Percentiles rank a stretch among this genome's conserved stretches.
Conservation (phyloP, 2,888 invertebrate genomes). For the Drosophila neonasuta region DNA sequence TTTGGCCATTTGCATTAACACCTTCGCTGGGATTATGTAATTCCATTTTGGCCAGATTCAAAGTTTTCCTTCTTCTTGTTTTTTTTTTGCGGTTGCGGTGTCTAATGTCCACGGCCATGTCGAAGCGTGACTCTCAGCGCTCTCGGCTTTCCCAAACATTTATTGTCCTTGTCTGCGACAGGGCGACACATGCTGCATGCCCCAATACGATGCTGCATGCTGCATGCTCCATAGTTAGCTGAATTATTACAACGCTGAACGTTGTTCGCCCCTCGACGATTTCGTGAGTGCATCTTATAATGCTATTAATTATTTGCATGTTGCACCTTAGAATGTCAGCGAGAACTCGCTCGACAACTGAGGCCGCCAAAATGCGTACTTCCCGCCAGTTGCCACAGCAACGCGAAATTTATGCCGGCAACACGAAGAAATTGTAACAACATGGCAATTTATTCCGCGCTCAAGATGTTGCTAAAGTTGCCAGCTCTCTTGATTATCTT, state of each 20-base stretch:
- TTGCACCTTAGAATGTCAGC: conserved; percentile 80
- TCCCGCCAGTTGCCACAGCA: conserved; percentile 20
- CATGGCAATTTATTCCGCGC: conserved; percentile 73
- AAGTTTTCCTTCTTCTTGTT: neutral
- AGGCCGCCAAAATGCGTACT: conserved; percentile 55
- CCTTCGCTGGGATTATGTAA: conserved; percentile 79
- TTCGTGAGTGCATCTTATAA: conserved; percentile 83
- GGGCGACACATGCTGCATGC: conserved; percentile 33
- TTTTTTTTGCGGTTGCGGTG: neutral
- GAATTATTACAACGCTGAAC: conserved; percentile 78
- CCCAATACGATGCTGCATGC: conserved; percentile 3
- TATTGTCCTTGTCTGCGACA: conserved; percentile 71
- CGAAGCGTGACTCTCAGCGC: conserved; percentile 68
- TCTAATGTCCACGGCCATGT: conserved; percentile 49
- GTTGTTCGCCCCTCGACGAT: conserved; percentile 77
- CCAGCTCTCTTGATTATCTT: conserved; percentile 60
- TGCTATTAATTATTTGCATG: conserved; percentile 83
- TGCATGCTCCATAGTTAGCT: conserved; percentile 41
- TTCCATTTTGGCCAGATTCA: conserved; percentile 50
- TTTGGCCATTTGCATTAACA: conserved; percentile 79
- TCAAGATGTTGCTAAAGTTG: conserved; percentile 19
- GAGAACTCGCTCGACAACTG: conserved; percentile 15
- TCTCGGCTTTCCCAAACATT: conserved; percentile 70
- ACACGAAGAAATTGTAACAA: conserved; percentile 77
- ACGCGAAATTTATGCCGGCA: conserved; percentile 69